A percentile compares a stretch with the other conserved stretches of the same genome.
Conservation (phyloP, 2,797 vertebrate genomes). For the Menidia menidia region DNA sequence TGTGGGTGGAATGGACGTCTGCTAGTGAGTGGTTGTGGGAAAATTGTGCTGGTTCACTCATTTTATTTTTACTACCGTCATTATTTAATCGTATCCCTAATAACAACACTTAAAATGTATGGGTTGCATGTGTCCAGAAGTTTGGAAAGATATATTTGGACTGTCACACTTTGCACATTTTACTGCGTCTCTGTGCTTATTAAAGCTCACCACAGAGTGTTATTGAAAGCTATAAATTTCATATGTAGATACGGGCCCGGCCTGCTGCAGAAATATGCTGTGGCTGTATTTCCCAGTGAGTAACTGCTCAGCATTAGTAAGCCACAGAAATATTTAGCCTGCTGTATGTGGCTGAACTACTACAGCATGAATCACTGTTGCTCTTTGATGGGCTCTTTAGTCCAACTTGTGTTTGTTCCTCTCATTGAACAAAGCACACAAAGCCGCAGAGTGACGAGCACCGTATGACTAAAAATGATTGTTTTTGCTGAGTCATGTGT, state of each 20-base stretch:
- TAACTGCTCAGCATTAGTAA: constrained; percentile 8
- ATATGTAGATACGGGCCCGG: constrained; percentile 45
- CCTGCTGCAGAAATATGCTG: constrained; percentile 31
- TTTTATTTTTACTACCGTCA: neutral
- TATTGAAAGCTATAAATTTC: constrained; percentile 51
- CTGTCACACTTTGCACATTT: constrained; percentile 1
- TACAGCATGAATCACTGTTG: constrained; percentile 8
- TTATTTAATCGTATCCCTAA: neutral
- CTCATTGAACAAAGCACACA: constrained; percentile 25
- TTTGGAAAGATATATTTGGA: constrained; percentile 15
- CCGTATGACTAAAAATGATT: neutral
- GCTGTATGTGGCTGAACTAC: neutral
- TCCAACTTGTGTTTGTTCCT: constrained; percentile 16
- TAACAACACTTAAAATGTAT: neutral
- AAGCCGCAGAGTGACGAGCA: neutral
- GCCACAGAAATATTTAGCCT: constrained; percentile 15
- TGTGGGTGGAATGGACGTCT: constrained; percentile 13
- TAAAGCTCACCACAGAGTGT: constrained; percentile 28
- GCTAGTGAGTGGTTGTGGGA: constrained; percentile 1
- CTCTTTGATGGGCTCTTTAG: neutral
- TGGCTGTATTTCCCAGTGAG: constrained; percentile 37
- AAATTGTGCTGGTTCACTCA: constrained; percentile 13
- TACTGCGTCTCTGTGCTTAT: constrained; percentile 8
- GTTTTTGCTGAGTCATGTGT: neutral
- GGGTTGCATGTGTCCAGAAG: neutral